Conservation (phyloP, 2,797 vertebrate genomes). For the Pipistrellus kuhlii region DNA sequence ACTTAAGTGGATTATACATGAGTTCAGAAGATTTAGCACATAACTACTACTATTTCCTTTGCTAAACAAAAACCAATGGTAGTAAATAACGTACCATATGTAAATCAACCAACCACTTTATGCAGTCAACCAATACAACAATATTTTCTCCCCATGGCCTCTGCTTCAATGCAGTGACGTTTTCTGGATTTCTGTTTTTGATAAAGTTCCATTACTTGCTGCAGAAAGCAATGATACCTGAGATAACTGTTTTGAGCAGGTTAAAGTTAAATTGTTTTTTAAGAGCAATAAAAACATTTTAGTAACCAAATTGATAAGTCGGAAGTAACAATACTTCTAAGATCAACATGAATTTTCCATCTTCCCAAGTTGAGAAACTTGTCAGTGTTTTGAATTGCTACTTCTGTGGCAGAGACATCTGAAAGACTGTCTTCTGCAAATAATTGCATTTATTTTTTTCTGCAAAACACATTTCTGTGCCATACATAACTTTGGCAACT, state of each 20-base stretch:
- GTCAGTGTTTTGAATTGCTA: background rate
- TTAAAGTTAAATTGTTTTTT: background rate
- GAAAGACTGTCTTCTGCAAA: conserved; percentile 11
- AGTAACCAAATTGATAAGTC: background rate
- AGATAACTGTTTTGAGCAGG: background rate
- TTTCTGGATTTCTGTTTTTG: background rate
- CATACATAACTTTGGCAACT: background rate
- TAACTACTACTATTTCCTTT: background rate
- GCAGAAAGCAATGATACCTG: background rate
- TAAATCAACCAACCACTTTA: background rate
- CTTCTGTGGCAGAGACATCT: background rate
- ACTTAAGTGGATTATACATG: background rate
- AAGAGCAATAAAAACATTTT: background rate
- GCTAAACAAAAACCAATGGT: background rate
- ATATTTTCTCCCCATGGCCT: background rate
- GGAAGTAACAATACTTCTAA: background rate
- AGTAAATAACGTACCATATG: background rate
- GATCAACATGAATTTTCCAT: background rate
- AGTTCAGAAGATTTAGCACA: conserved; percentile 1
- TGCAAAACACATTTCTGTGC: background rate
- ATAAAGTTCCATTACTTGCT: background rate
- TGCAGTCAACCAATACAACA: background rate
- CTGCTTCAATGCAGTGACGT: background rate
- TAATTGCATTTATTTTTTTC: conserved; percentile 45
- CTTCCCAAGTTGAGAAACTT: background rate